Percentiles rank a stretch among this genome's conserved stretches.
phyloP scores from a whole-genome alignment of 2,797 vertebrate species.

The Alauda arvensis region DNA sequence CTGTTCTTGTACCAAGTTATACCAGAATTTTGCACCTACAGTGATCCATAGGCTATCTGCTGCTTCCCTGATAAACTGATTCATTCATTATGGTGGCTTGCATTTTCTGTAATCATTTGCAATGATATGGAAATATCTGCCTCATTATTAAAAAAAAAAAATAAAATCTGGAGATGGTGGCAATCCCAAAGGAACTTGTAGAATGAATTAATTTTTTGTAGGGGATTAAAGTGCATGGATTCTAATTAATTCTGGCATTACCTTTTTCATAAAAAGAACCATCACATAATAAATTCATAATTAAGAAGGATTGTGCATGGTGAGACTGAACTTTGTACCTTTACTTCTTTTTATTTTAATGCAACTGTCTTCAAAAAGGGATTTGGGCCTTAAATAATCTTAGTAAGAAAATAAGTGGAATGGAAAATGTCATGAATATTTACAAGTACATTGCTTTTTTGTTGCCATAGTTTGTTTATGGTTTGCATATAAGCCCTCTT shows the following conservation, averaged over 20 bases:
- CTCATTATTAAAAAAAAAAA: not conserved
- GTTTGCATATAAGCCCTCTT: conserved; percentile 5
- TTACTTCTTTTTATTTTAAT: conserved; percentile 18
- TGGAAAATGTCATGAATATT: conserved; percentile 41
- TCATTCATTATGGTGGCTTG: not conserved
- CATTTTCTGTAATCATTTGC: not conserved
- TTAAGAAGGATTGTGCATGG: not conserved
- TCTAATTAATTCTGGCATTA: conserved; percentile 47
- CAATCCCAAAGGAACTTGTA: not conserved
- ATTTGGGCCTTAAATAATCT: conserved; percentile 13
- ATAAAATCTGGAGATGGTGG: conserved; percentile 8
- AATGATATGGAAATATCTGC: not conserved
- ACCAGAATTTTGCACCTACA: not conserved
- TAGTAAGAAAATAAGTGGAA: conserved; percentile 26
- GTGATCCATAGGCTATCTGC: not conserved
- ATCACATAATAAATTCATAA: conserved; percentile 10
- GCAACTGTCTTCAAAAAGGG: not conserved
- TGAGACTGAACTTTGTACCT: conserved; percentile 11
- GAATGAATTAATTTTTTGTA: conserved; percentile 37
- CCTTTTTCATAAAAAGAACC: conserved; percentile 15
- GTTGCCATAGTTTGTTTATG: conserved; percentile 35
- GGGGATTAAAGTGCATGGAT: conserved; percentile 9
- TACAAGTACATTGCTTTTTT: not conserved
- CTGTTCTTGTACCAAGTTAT: not conserved
- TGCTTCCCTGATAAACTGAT: not conserved